Base-by-base conservation (phyloP, 1,140 invertebrate genomes). In the Achroia grisella region DNA sequence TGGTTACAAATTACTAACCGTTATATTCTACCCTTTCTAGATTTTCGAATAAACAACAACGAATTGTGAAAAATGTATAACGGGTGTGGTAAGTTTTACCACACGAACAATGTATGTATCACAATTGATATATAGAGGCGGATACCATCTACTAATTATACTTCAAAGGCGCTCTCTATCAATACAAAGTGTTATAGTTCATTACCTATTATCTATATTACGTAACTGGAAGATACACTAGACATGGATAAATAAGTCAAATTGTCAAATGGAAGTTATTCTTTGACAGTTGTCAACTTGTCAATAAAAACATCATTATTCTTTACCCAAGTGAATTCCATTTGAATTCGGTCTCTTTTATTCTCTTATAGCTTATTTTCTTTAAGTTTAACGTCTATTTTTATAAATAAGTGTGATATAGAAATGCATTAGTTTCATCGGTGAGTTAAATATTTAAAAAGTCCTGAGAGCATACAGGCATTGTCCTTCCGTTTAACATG, bases 201-300 rank as follows among this genome's bases (percentile, higher is more conserved):
- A n/a, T n/a, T n/a, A n/a, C n/a, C n/a, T n/a, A n/a, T n/a, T n/a
- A n/a, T n/a, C n/a, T n/a, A n/a, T n/a, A n/a, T n/a, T n/a, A n/a
- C n/a, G n/a, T n/a, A n/a, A n/a, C n/a, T n/a, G n/a, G n/a, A n/a
- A 35, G 1, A 35, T 5, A 14, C 34, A 35, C 12, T 23, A 23
- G 6, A 3, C 2, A 23, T 23, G 2, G 2, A 6, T 23, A 23
- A 6, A 6, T 23, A 23, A 3, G 2, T 34, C 47, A 61, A 71
- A 70, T 57, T 72, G 76, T 79, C 76, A 79, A 74, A 75, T 67
- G 80, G 83, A 78, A 78, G 79, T 74, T 79, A 81, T 75, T 71
- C 76, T 85, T 78, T 85, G 81, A 80, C 81, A 83, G 71, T 80
- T 83, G 77, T 81, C 74, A 80, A 80, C 67, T 80, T 83, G 77